Base-by-base conservation (phyloP, 2,797 vertebrate genomes). In the Tragelaphus oryx region DNA sequence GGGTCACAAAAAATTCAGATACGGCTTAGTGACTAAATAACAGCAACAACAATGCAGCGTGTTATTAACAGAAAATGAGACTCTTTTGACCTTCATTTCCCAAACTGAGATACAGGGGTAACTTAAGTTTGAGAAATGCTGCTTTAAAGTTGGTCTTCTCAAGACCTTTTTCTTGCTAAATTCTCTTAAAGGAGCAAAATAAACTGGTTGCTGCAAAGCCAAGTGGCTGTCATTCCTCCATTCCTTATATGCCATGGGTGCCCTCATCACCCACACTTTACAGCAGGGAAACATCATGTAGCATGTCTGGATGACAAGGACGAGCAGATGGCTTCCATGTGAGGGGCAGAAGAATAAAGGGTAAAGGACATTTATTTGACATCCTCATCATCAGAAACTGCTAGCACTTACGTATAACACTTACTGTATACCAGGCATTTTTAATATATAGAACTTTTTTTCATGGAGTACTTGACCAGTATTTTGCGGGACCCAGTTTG, bases 151-250 rank as follows among this genome's bases (percentile, higher is more conserved):
- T 54, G 65, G 44, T 46, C 20, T 89, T 95, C 22, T 89, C 44
- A 92, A 71, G 60, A 16, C 4, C 1, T 76, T 92, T 96, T 81
- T 85, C n/a, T 93, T 93, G 17, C 7, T 85, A 76, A 94, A 60
- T 90, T 94, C 11, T 87, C 33, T 94, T 80, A 89, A 87, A 93
- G 54, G 44, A 87, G n/a, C 46, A 91, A 78, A 54, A 93, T 82
- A 65, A 54, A 12, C 81, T 62, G 93, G 41, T 86, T 95, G 54
- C 84, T 92, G 6, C 54, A 86, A 87, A 90, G 59, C 52, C 59
- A 93, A 46, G 44, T 85, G 59, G 22, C 78, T 87, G 1, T 92
- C 6, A 28, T 28, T 18, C 22, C 37, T 81, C 30, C 8, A 3
- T 33, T 82, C 3, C 82, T 1, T 55, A 6, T 78, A 33, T 48